Base-by-base conservation (phyloP, 53 echinoderm and acorn worm species). In the Paelopatides confundens region DNA sequence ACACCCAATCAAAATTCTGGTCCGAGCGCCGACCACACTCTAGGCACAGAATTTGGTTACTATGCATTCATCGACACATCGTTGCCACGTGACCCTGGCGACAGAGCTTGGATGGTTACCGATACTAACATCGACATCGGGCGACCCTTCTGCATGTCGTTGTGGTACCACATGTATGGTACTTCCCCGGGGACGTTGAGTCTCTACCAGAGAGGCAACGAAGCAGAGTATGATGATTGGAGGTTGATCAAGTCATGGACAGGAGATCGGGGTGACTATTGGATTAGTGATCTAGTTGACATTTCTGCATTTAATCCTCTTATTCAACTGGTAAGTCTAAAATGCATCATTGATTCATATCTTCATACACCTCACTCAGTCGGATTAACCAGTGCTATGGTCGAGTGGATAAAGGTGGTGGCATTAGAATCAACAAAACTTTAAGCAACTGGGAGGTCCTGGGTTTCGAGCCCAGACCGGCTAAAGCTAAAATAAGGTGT, bases 131-230 rank as follows among this genome's bases (percentile, higher is more conserved):
- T 87, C 0, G 88, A 88, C 18, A 62, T 27, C 3, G 81, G 85
- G 33, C 46, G 74, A 9, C 88, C 90, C 54, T 90, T 86, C 67
- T 96, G 96, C 27, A 62, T 96, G 36, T 94, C 96, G 0, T 83
- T 96, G 74, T 94, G 96, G 94, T 96, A 94, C 32, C 96, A 96
- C 69, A 88, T 96, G 93, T 74, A 79, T 2, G 94, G 96, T 0
- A 39, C 30, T 21, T 51, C 82, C 27, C 70, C 86, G 12, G 95
- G 95, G 10, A 24, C 88, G 0, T 78, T 96, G 76, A 62, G 65
- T 28, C 62, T 90, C n/a, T 81, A 88, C 63, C 84, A 91, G 65
- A 74, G 93, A 43, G 71, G 86, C 3, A 81, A 65, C 3, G 86
- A 71, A 32, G 70, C 86, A 33, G 68, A 89, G n/a, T 91, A 91